Evolutionary conservation across 2,113 vertebrate species (phyloP), one percentile per base, ranked within the genome.

Genomic region (Macaca mulatta): DNA sequence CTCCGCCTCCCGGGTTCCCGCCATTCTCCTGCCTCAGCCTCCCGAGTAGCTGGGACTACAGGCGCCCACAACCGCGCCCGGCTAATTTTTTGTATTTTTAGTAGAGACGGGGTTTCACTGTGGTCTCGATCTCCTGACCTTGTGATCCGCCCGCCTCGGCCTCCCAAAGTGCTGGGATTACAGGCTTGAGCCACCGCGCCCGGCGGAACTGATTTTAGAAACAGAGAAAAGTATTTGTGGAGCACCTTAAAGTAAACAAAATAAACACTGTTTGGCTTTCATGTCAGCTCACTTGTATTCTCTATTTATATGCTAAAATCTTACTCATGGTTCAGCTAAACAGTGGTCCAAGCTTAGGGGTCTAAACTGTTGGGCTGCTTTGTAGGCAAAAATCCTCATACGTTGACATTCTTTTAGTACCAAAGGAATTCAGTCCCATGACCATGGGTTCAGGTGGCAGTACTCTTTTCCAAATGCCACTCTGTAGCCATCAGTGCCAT

Each of bases 141-240:
- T 38, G 38, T 38, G 38, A 38, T 38, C 38, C 38, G 38, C 38
- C 38, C 38, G 38, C 38, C 38, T 38, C 38, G 38, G 38, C 38
- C 38, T 38, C 38, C 38, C 38, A 38, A 38, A 38, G 38, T 38
- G 38, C 38, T 38, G 38, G 38, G 38, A 38, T 38, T 38, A 38
- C 38, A 38, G 38, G 38, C 38, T 38, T 38, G 38, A 38, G 38
- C 38, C 38, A 38, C 38, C 38, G 38, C 38, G 38, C 38, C 38
- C 38, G 38, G 38, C 38, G 96, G 93, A 97, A 91, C 59, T 97
- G 83, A 90, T 96, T 97, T 96, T 83, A 97, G 90, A 91, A 89
- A 86, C 85, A 88, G 74, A 96, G 67, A 90, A 81, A 87, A 81
- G 85, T 61, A 84, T 97, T 88, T 92, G 69, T 89, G 80, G 83